A percentile compares a stretch with the other conserved stretches of the same genome.
phyloP scores from a whole-genome alignment of 2,797 vertebrate genomes.

The Triplophysa yarkandensis region DNA sequence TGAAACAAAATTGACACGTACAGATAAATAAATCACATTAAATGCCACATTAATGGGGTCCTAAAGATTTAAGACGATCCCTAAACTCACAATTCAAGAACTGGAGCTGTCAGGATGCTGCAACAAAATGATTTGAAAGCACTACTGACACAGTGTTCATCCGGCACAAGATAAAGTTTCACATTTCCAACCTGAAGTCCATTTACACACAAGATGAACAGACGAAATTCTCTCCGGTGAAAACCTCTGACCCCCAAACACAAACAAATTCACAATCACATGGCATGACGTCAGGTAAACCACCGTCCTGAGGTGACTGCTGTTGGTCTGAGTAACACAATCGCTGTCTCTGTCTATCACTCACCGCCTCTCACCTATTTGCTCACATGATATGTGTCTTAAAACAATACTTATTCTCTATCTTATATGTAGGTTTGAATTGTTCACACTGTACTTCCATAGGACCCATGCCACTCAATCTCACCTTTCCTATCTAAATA shows the following conservation, averaged over 20 bases:
- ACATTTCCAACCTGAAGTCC: background rate
- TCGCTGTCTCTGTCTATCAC: slow-evolving; percentile 42
- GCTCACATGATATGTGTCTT: background rate
- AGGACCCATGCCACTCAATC: too few relatives aligned
- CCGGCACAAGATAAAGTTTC: background rate
- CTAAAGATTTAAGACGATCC: too few relatives aligned
- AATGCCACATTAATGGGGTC: too few relatives aligned
- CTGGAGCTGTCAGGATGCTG: background rate
- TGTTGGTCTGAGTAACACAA: slow-evolving; percentile 44
- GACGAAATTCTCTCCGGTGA: background rate
- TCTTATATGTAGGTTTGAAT: background rate
- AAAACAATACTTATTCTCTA: background rate
- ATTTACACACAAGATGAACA: background rate
- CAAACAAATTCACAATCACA: background rate
- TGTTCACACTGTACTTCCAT: too few relatives aligned
- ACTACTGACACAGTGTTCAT: background rate
- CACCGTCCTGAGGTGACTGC: slow-evolving; percentile 51
- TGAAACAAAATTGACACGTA: too few relatives aligned
- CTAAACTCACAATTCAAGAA: background rate
- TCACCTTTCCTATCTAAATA: background rate
- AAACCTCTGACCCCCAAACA: slow-evolving; percentile 13
- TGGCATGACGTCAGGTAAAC: background rate
- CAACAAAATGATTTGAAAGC: background rate
- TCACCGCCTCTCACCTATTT: slow-evolving; percentile 28
- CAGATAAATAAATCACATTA: too few relatives aligned